These are phyloP conservation scores for Dendrocincla fuliginosa DNA, from an alignment of 2,797 vertebrate genomes.

Conservation along the genomic window DNA sequence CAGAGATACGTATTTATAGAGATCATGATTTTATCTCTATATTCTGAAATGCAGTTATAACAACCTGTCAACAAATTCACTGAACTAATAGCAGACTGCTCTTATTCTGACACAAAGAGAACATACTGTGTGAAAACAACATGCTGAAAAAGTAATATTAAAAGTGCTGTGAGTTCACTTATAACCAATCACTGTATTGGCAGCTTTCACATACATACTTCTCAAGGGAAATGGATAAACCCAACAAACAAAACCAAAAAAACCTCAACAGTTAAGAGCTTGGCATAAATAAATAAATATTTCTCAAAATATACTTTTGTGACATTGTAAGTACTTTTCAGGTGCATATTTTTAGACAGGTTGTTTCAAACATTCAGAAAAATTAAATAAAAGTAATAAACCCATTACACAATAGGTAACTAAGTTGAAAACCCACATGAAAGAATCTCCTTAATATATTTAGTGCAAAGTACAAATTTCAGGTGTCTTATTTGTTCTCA, in stretches of 20 bases:
- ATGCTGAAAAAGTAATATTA: background rate
- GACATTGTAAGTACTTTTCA: background rate
- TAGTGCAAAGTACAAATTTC: background rate
- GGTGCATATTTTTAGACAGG: background rate
- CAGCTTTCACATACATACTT: background rate
- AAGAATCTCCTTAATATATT: background rate
- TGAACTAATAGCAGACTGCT: background rate
- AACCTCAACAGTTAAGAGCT: background rate
- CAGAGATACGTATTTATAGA: background rate
- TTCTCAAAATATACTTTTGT: background rate
- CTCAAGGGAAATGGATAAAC: background rate
- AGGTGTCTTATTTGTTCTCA: background rate
- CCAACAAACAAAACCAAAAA: background rate
- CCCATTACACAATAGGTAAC: background rate
- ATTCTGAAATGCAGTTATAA: background rate
- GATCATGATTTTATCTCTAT: background rate
- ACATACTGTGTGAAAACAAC: background rate
- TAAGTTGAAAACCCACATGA: background rate
- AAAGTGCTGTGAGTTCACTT: background rate
- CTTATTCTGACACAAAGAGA: background rate
- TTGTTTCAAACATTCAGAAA: background rate
- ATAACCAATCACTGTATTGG: background rate
- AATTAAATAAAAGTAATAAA: background rate
- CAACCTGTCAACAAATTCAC: background rate
- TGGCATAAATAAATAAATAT: background rate